Base-by-base conservation (phyloP, 1,140 invertebrate species). In the Pectinophora gossypiella region DNA sequence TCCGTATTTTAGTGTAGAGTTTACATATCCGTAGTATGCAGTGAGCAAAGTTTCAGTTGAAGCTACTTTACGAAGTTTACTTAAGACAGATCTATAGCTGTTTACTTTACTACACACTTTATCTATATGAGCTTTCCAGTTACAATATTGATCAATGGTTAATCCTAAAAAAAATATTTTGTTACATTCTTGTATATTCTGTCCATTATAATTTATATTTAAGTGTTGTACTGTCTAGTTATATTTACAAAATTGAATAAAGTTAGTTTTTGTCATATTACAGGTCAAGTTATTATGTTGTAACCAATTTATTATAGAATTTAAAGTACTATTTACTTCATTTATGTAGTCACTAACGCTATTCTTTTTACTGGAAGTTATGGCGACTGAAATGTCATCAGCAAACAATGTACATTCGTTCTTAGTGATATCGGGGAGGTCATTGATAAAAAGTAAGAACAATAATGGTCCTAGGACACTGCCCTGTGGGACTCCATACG, bases 391-490 rank as follows among this genome's bases (percentile, higher is more conserved):
- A 6, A 44, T 12, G 19, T 44, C 42, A 21, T 44, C 42, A 10
- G 42, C 42, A 44, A 44, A 44, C 15, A 44, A 44, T 12, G 15
- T 21, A 19, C 42, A 20, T 9, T 19, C 7, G 13, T 44, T 9
- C 10, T 44, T 13, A 7, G 19, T 44, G 7, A 44, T 21, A 13
- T 19, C 9, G 7, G 42, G 42, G 7, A 44, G 42, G 13, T 44
- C 42, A 21, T 44, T 19, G 20, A 44, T 44, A 13, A 20, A 44
- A 20, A 44, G 13, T 20, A 44, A 7, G 20, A 44, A 44, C 13
- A 44, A 44, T 21, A 44, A 44, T 9, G 42, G 42, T 20, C 42
- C 42, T 9, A 44, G 12, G 18, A 44, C 19, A 44, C 42, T 44
- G 7, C 42, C 42, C 42, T 44, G 42, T 7, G 42, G 42, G 10